A percentile compares a stretch with the other conserved stretches of the same genome.
These are phyloP conservation scores for Branchellion lobata DNA, from an alignment of 2,888 invertebrate species.

Conservation along the genomic window DNA sequence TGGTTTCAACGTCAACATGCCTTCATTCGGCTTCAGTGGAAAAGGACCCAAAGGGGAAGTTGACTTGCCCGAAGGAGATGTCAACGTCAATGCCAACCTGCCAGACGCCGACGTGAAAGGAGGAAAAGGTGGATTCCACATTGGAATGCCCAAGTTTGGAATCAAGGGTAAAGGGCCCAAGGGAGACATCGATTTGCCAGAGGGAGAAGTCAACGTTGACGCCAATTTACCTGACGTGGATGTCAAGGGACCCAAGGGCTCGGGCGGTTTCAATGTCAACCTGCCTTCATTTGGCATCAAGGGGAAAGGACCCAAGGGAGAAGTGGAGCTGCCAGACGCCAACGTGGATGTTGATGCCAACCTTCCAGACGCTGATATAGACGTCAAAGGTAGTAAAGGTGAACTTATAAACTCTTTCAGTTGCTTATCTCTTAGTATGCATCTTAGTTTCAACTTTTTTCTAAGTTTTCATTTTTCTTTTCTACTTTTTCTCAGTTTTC, in stretches of 20 bases:
- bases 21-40: neutral
- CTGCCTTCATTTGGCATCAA: slow-evolving; percentile 8
- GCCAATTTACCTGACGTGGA: slow-evolving; percentile 7
- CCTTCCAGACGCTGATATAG: neutral
- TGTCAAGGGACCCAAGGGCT: neutral
- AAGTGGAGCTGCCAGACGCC: slow-evolving; percentile 26
- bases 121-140: neutral
- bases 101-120: slow-evolving; percentile 1
- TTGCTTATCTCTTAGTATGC: too few relatives aligned
- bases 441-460: too few relatives aligned
- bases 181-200: slow-evolving; percentile 5
- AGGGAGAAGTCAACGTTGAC: slow-evolving; percentile 9
- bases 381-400: too few relatives aligned
- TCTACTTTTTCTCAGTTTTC: too few relatives aligned
- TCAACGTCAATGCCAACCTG: neutral
- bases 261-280: slow-evolving; percentile 5
- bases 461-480: too few relatives aligned
- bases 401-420: too few relatives aligned
- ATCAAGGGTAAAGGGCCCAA: slow-evolving; percentile 20
- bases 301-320: slow-evolving; percentile 26
- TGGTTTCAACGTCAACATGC: slow-evolving; percentile 23
- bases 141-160: slow-evolving; percentile 14
- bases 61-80: slow-evolving; percentile 13
- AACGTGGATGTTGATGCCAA: slow-evolving; percentile 10
- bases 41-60: slow-evolving; percentile 20